Conservation (phyloP, 1,140 invertebrate species). For the Periplaneta americana region DNA sequence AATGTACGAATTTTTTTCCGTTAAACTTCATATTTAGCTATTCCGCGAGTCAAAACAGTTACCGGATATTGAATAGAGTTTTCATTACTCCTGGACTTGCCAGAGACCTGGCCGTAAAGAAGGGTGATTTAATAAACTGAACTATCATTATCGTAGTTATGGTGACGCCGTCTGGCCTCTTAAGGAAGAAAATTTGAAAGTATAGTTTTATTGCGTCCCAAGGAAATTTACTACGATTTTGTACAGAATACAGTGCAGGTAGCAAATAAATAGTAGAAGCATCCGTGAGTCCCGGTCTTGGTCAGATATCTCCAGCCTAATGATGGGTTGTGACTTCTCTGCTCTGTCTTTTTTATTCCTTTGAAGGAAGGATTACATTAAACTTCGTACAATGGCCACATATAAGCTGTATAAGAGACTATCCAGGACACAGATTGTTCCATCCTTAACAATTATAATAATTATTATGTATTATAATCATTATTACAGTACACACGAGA, state of each 20-base stretch:
- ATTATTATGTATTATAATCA: slow-evolving; percentile 21
- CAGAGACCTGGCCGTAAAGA: too few relatives aligned
- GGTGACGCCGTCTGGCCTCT: not conserved
- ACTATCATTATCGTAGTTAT: not conserved
- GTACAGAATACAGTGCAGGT: not conserved
- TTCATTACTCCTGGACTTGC: too few relatives aligned
- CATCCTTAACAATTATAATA: slow-evolving; percentile 21
- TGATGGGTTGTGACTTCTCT: not conserved
- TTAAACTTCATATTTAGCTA: too few relatives aligned
- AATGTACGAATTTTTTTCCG: too few relatives aligned
- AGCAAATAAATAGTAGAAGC: not conserved
- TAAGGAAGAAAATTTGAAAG: not conserved
- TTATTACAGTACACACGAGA: slow-evolving; percentile 7
- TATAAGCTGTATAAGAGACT: not conserved
- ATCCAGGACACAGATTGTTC: not conserved
- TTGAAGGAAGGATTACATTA: not conserved
- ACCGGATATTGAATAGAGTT: not conserved
- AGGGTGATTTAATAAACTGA: not conserved
- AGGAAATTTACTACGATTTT: not conserved
- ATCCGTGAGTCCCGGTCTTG: not conserved
- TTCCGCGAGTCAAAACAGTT: too few relatives aligned
- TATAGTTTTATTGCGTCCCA: not conserved
- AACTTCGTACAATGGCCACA: not conserved
- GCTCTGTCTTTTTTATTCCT: not conserved
- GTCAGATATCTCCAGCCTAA: not conserved